Evolutionary conservation across 2,888 invertebrate genomes (phyloP).

Genomic region (Uloborus plumipes): DNA sequence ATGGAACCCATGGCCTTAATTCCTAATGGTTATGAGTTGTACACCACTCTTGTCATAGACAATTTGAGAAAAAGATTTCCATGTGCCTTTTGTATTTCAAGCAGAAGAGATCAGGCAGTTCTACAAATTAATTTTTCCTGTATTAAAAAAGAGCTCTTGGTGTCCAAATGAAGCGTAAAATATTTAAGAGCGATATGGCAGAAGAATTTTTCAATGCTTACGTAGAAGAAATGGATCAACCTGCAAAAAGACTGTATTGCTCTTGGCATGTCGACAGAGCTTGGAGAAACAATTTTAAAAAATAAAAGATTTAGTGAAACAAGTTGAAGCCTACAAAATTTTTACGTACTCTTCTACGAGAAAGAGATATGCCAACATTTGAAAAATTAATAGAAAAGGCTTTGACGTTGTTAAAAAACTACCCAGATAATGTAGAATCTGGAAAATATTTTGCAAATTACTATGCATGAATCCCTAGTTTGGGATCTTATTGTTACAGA

Average conservation of each 20-base stretch:
- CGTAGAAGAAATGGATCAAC: slow-evolving; percentile 16
- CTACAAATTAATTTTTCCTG: too few relatives aligned
- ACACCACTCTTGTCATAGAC: too few relatives aligned
- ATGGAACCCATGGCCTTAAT: too few relatives aligned
- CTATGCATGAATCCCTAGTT: not conserved
- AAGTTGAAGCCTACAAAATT: slow-evolving; percentile 3
- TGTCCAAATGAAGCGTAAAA: too few relatives aligned
- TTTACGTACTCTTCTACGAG: slow-evolving; percentile 8
- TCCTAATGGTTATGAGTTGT: too few relatives aligned
- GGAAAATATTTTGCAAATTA: slow-evolving; percentile 8
- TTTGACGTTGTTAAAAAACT: slow-evolving; percentile 6
- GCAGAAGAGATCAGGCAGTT: too few relatives aligned
- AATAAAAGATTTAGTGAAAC: not conserved
- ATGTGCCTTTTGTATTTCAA: too few relatives aligned
- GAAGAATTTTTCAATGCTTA: slow-evolving; percentile 56
- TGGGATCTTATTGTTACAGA: slow-evolving; percentile 40
- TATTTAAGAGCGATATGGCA: not conserved
- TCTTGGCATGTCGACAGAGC: slow-evolving; percentile 45
- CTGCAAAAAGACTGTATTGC: slow-evolving; percentile 24
- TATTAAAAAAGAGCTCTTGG: too few relatives aligned
- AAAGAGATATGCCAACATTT: not conserved
- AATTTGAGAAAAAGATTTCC: too few relatives aligned
- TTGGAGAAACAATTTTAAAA: slow-evolving; percentile 17
- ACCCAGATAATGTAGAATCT: slow-evolving; percentile 39
- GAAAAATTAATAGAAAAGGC: slow-evolving; percentile 2